These are phyloP conservation scores for Drosophila greeni DNA, from an alignment of 2,888 invertebrate species.

Conservation along the genomic window DNA sequence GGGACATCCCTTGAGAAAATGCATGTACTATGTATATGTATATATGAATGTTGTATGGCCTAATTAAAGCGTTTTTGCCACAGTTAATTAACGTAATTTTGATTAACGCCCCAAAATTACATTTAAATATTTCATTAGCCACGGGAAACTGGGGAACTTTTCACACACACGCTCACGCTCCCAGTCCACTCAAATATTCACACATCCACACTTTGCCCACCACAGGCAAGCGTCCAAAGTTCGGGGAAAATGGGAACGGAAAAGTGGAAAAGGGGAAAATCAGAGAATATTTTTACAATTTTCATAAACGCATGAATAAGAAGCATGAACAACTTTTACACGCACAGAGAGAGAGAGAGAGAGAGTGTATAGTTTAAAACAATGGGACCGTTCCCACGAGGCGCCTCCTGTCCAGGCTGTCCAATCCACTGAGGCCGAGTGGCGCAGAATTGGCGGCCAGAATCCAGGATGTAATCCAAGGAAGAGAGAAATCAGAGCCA, in stretches of 20 bases:
- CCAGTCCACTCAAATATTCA: slow-evolving; percentile 28
- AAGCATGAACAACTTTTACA: slow-evolving; percentile 15
- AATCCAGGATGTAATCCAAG: slow-evolving; percentile 46
- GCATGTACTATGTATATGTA: background rate
- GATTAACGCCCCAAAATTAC: slow-evolving; percentile 59
- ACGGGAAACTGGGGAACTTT: slow-evolving; percentile 40
- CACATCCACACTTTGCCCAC: slow-evolving; percentile 43
- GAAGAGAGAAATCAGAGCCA: slow-evolving; percentile 13
- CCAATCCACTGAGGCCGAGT: slow-evolving; percentile 12
- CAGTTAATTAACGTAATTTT: slow-evolving; percentile 68
- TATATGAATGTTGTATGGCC: slow-evolving; percentile 37
- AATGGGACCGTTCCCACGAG: slow-evolving; percentile 48
- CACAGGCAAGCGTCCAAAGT: slow-evolving; percentile 24
- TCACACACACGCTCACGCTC: slow-evolving; percentile 21
- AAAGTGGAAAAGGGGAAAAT: background rate
- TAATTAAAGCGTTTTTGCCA: slow-evolving; percentile 62
- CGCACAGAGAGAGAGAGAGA: background rate
- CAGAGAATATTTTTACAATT: slow-evolving; percentile 48
- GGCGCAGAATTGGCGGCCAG: slow-evolving; percentile 26
- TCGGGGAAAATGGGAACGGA: background rate
- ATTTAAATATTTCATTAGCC: slow-evolving; percentile 70
- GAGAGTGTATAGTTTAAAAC: slow-evolving; percentile 48
- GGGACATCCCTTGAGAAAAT: background rate
- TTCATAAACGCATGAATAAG: slow-evolving; percentile 46
- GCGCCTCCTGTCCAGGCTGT: slow-evolving; percentile 14